Evolutionary conservation across 2,888 invertebrate genomes (phyloP), one percentile per base, ranked within the genome.

Genomic region (Apodemia zela): DNA sequence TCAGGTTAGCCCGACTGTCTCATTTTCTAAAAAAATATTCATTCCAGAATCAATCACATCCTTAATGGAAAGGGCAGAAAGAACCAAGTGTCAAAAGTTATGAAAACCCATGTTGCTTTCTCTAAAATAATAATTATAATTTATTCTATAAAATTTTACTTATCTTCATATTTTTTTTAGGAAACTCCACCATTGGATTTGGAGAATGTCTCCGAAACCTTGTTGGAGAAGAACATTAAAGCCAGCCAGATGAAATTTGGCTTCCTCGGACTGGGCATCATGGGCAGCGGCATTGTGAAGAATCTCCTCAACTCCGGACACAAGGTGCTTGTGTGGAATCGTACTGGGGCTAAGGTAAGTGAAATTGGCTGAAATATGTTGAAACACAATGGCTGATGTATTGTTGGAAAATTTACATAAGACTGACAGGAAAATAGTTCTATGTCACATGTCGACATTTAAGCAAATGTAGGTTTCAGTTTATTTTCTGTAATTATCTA

Each of bases 211-310:
- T 95, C 96, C 0, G 95, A 96, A 71, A 95, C 95, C 0, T 85
- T 97, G 15, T 95, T 95, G 73, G 95, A 95, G 76, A 97, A 97
- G 85, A 95, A 97, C 72, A 97, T 98, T 70, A 94, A 94, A 67
- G 96, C 98, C 0, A 97, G 98, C 25, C 93, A 94, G 69, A 93
- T 96, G 86, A 96, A 95, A 78, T 98, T 99, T 82, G 99, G 99
- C 35, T 98, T 99, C 88, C 94, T 99, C 35, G 99, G 99, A 0
- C 93, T 99, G 42, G 98, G 98, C 64, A 97, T 97, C 79, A 98
- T 99, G 97, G 98, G 98, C 61, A 95, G 96, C 66, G 98, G 98
- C 33, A 97, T 99, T 79, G 98, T 98, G 18, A 98, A 98, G 93
- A 98, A 98, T 85, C 93, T 99, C 63, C 94, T 98, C 75, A 96